Evolutionary conservation across 2,888 invertebrate genomes (phyloP), one percentile per base, ranked within the genome.

Genomic region (Aspidapion aeneum): DNA sequence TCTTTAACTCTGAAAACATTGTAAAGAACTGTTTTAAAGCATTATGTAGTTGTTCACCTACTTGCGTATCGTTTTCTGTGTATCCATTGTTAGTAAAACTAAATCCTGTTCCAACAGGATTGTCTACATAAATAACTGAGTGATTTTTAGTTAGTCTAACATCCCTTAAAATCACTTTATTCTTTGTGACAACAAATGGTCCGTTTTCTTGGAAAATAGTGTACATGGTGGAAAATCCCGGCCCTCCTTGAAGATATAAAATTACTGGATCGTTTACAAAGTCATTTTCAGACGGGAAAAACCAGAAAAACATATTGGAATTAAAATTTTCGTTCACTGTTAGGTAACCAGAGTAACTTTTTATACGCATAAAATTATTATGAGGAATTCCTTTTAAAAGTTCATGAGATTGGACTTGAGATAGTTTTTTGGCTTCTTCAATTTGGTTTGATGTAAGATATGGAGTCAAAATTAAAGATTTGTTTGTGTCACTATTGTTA

Each of bases 261-360:
- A 91, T 78, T 0, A 93, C 88, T 0, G 90, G 91, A 1, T 90
- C 89, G 50, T 81, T 77, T 64, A 81, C 80, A 48, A 49, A 58
- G 21, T 69, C 58, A 0, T 81, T 80, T 72, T 82, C 76, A 0
- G 92, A 87, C 0, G 92, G 92, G 75, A 94, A 93, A 74, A 90
- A 94, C 94, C 94, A 94, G 78, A 94, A 92, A 80, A 93, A 94
- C 78, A 91, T 84, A 74, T 93, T 93, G 0, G 91, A 90, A 68
- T 90, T 85, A 73, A 82, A 87, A 0, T 82, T 78, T 68, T 87
- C 84, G 75, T 94, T 88, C 1, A 94, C 93, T 0, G 93, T 94
- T 62, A 94, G 82, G 74, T 87, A 94, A 18, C 91, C 90, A 16
- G 90, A 83, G 73, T 88, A 90, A 71, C 90, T 90, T 69, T 82